Conservation (phyloP, 2,797 vertebrate genomes). For the Microchirus variegatus region DNA sequence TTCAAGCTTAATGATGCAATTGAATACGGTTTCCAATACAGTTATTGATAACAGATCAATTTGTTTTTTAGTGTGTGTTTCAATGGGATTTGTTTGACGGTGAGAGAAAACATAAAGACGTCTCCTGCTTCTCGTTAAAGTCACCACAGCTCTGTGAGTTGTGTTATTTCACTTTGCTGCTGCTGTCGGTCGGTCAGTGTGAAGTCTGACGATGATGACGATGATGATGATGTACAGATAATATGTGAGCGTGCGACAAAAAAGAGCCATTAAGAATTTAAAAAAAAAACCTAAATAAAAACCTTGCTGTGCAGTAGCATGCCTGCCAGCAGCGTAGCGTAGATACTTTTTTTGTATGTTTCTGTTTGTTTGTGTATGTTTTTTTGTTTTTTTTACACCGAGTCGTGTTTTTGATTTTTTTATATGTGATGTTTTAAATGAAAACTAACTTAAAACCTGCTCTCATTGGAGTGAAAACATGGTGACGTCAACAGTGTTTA, state of each 20-base stretch:
- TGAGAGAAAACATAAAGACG: slow-evolving; percentile 14
- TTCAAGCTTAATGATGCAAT: neutral
- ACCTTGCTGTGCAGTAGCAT: slow-evolving; percentile 65
- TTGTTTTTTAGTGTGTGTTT: neutral
- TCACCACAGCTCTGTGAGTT: slow-evolving; percentile 74
- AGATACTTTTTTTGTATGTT: slow-evolving; percentile 33
- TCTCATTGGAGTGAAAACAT: slow-evolving; percentile 42
- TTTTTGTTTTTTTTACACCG: slow-evolving; percentile 52
- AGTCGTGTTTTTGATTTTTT: slow-evolving; percentile 51
- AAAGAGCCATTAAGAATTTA: slow-evolving; percentile 36
- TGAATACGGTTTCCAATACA: neutral
- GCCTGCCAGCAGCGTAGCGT: slow-evolving; percentile 63
- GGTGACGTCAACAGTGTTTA: slow-evolving; percentile 53
- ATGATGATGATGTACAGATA: slow-evolving; percentile 47
- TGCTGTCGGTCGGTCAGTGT: slow-evolving; percentile 57
- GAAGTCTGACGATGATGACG: neutral
- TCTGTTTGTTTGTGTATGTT: slow-evolving; percentile 6
- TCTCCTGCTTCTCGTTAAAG: slow-evolving; percentile 10
- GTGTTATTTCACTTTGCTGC: slow-evolving; percentile 66
- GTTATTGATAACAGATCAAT: too few species aligned
- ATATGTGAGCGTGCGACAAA: slow-evolving; percentile 51
- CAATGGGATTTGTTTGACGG: slow-evolving; percentile 16
- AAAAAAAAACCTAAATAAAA: slow-evolving; percentile 17
- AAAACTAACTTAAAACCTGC: slow-evolving; percentile 49
- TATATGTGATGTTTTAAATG: slow-evolving; percentile 51